A percentile compares a stretch with the other conserved stretches of the same genome.
Conservation (phyloP, 2,888 invertebrate genomes). For the Steinernema hermaphroditum region DNA sequence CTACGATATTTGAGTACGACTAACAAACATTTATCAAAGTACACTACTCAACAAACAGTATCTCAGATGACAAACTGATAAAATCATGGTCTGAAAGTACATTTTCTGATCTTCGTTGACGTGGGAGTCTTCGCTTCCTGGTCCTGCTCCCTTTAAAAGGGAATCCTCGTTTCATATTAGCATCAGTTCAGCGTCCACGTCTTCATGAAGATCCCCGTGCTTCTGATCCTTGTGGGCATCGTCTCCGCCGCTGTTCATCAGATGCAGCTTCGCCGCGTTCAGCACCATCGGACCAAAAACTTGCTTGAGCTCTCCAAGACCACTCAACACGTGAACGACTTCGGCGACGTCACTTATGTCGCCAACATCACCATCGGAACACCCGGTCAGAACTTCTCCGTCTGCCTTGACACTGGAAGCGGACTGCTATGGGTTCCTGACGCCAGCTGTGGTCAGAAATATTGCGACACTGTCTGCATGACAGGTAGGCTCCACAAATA, state of each 20-base stretch:
- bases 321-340: not conserved
- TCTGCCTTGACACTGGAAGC: constrained; percentile 87
- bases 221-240: constrained; percentile 50
- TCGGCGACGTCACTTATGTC: constrained; percentile 67
- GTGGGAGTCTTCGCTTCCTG: too few relatives aligned
- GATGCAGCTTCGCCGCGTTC: constrained; percentile 38
- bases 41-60: too few relatives aligned
- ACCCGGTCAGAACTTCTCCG: constrained; percentile 71
- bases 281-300: not conserved
- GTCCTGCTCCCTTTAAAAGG: too few relatives aligned
- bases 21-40: too few relatives aligned
- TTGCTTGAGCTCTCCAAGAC: not conserved
- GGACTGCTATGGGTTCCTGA: constrained; percentile 54
- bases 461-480: not conserved
- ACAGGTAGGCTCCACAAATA: not conserved
- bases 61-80: too few relatives aligned
- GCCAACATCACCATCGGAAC: constrained; percentile 73
- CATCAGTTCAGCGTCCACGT: too few relatives aligned
- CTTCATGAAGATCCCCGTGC: constrained; percentile 39
- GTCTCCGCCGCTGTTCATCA: constrained; percentile 50
- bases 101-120: too few relatives aligned
- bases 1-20: too few relatives aligned
- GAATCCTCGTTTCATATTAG: too few relatives aligned
- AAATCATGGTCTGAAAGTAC: too few relatives aligned
- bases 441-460: constrained; percentile 42